These are phyloP conservation scores for Tokudaia tokunoshimensis DNA, from an alignment of 2,797 vertebrate species.

Conservation along the genomic window DNA sequence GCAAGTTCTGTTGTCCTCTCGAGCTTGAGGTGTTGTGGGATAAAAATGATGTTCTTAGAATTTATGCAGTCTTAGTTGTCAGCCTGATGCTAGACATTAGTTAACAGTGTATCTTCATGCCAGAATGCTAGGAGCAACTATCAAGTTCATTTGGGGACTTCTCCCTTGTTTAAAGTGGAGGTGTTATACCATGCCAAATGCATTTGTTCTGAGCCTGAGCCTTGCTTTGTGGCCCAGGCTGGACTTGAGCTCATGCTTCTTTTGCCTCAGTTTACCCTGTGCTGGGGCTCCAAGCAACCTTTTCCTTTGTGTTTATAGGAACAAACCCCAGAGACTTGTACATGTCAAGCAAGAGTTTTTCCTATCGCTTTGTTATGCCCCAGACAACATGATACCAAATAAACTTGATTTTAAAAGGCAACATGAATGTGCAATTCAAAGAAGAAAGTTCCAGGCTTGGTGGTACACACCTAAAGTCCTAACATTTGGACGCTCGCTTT, in stretches of 20 bases:
- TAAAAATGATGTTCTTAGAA: slow-evolving; percentile 62
- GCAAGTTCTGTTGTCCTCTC: slow-evolving; percentile 48
- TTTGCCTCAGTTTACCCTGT: neutral
- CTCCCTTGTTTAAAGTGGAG: neutral
- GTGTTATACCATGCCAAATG: neutral
- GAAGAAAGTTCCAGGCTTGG: neutral
- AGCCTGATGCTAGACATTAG: slow-evolving; percentile 36
- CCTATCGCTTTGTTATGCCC: neutral
- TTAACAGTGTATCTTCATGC: slow-evolving; percentile 37
- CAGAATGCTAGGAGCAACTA: slow-evolving; percentile 45
- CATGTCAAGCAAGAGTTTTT: neutral
- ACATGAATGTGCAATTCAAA: neutral
- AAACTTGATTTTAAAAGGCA: neutral
- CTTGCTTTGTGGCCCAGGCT: neutral
- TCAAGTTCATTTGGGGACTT: slow-evolving; percentile 5
- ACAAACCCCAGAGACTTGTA: neutral
- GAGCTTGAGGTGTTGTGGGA: slow-evolving; percentile 26
- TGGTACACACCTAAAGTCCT: neutral
- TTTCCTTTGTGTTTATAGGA: neutral
- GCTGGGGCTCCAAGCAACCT: neutral
- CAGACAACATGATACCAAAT: slow-evolving; percentile 11
- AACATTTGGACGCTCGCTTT: neutral
- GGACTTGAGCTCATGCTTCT: neutral
- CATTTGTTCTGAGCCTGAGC: neutral
- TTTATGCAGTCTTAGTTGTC: slow-evolving; percentile 21